Evolutionary conservation across 1,140 invertebrate genomes (phyloP), one percentile per base, ranked within the genome.

Genomic region (Papilio polyxenes): DNA sequence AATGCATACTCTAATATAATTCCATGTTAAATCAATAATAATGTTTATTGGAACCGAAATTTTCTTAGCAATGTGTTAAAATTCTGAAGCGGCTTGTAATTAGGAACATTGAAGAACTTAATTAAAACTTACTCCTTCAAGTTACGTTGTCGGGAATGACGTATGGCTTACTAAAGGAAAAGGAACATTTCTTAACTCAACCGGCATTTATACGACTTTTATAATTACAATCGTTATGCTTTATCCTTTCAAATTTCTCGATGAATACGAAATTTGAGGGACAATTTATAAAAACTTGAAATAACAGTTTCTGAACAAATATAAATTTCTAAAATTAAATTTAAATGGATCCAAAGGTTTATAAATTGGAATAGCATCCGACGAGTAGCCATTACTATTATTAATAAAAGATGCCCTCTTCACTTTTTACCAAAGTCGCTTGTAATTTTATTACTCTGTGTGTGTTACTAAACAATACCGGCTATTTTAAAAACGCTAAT

Each of bases 81-180:
- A 37, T 8, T 62, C 31, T 72, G 31, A 72, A 37, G 31, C 65
- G 5, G 11, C 31, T 15, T 15, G 65, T 72, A 37, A 72, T 72
- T 72, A 72, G 31, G 65, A 37, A 72, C 23, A 37, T 37, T 37
- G 65, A 72, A 72, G 23, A 72, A 72, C 65, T 72, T 72, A 72
- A 72, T 72, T 72, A 72, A 37, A 72, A 72, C 65, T 72, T 72
- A 37, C 31, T 72, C 65, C 31, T 72, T 7, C 31, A 37, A 72
- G 65, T 72, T 40, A 37, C n/a, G 17, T 40, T 72, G 65, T 37
- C 31, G 11, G 65, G 11, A 72, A 72, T 15, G 65, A 69, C 37
- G 65, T 37, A 72, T 40, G 65, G 37, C 31, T 37, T 62, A 0
- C n/a, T 15, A 72, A 17, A 72, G 31, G 23, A 37, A 37, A 13